Evolutionary conservation across 2,113 vertebrate genomes (phyloP).

Genomic region (Peromyscus polionotus): DNA sequence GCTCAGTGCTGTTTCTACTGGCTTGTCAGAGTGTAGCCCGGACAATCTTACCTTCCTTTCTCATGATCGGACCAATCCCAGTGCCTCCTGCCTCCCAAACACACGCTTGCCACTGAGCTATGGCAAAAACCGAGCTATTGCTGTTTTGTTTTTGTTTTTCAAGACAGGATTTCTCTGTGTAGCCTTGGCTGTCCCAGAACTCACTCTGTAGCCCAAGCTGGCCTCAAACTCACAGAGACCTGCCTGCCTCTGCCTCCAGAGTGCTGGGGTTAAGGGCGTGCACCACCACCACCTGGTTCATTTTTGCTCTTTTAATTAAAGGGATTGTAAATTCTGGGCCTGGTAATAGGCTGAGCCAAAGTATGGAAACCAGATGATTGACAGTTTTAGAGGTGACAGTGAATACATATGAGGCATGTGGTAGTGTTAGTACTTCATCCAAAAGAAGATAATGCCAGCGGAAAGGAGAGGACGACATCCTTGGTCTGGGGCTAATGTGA

Average conservation of each 20-base stretch:
- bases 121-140: background rate
- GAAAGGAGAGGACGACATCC: background rate
- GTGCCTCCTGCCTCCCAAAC: background rate
- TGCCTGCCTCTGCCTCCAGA: background rate
- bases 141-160: background rate
- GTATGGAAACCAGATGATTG: background rate
- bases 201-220: background rate
- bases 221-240: background rate
- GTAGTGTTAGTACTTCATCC: background rate
- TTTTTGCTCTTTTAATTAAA: background rate
- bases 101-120: background rate
- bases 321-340: background rate
- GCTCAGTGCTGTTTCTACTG: too few species aligned
- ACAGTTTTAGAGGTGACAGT: background rate
- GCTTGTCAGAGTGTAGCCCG: background rate
- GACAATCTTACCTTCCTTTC: background rate
- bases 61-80: background rate
- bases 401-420: background rate
- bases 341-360: background rate
- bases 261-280: background rate
- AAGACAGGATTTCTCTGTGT: background rate
- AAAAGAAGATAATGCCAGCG: background rate
- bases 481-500: background rate
- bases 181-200: background rate
- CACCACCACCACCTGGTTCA: background rate